Conservation (phyloP, 2,888 invertebrate genomes). For the Isotomurus palustris region DNA sequence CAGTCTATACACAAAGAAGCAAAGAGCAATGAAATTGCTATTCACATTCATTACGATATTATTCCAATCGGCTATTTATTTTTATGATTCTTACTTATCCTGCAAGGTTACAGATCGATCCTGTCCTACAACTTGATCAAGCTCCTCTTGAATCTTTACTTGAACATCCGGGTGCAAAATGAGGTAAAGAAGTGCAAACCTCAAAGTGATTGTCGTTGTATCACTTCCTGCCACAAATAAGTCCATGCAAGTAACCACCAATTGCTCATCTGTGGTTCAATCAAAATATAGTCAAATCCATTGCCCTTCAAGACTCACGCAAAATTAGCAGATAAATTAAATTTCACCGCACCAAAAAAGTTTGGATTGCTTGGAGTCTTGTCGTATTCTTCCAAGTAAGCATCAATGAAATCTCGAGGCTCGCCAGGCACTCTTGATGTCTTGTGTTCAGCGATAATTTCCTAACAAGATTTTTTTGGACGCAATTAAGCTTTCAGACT, state of each 20-base stretch:
- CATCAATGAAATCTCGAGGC: slow-evolving; percentile 33
- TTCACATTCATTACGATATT: neutral
- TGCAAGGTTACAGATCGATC: slow-evolving; percentile 17
- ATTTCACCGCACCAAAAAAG: slow-evolving; percentile 27
- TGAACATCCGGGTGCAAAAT: slow-evolving; percentile 25
- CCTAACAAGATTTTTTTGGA: slow-evolving; percentile 9
- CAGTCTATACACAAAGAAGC: slow-evolving; percentile 11
- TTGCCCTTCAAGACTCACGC: too few species aligned
- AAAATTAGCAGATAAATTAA: too few species aligned
- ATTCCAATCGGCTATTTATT: too few species aligned
- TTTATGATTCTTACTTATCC: slow-evolving; percentile 27
- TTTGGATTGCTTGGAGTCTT: slow-evolving; percentile 27
- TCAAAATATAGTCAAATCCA: neutral
- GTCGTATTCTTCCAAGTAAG: slow-evolving; percentile 34
- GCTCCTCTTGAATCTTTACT: slow-evolving; percentile 27
- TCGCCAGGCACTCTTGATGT: slow-evolving; percentile 16
- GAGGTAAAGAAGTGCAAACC: slow-evolving; percentile 29
- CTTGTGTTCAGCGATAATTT: slow-evolving; percentile 27
- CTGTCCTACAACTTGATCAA: slow-evolving; percentile 28
- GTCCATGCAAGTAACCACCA: slow-evolving; percentile 38
- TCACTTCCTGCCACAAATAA: slow-evolving; percentile 27
- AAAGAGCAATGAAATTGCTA: neutral
- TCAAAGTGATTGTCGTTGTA: slow-evolving; percentile 30
- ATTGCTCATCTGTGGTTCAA: slow-evolving; percentile 26
- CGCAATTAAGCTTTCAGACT: neutral